Base-by-base conservation (phyloP, 1,140 invertebrate genomes). In the Hycleus cichorii region DNA sequence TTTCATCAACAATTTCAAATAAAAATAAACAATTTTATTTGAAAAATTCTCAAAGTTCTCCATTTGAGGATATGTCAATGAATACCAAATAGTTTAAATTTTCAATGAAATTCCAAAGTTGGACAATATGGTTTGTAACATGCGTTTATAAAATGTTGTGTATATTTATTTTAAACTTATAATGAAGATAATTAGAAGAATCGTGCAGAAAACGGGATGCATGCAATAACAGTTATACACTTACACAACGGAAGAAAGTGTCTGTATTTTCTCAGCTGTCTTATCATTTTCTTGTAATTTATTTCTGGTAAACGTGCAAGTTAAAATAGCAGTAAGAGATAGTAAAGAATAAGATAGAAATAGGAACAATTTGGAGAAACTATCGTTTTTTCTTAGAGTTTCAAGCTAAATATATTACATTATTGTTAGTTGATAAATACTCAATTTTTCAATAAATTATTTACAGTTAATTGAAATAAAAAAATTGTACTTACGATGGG, bases 401-500 rank as follows among this genome's bases (percentile, higher is more conserved):
- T 12, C 18, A 25, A 47, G 26, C 32, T 18, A 9, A 7, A 42
- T 42, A 42, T n/a, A 18, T 18, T 18, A 18, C 10, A 42, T 42
- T 42, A 32, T 32, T 42, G 1, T 42, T 42, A 42, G 3, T n/a
- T n/a, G 4, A 11, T 42, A 9, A n/a, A n/a, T 42, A 42, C 3
- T 42, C 9, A 42, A 4, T 42, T 42, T 5, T 42, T 42, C 3
- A 8, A 8, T n/a, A 42, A 8, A 42, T n/a, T n/a, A 11, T 42
- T n/a, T n/a, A 11, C 3, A n/a, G 4, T 42, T 42, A 42, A 42
- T 32, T 49, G 1, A 47, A 47, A 18, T 47, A 18, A 2, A 8
- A 42, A 47, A 43, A 10, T 40, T 4, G 3, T 48, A 82, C 80
- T 82, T 78, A 91, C 90, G 87, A 85, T 59, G 88, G 88, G 53